These are phyloP conservation scores for Australoheros scitulus DNA, from an alignment of 2,113 vertebrate species.

Conservation along the genomic window DNA sequence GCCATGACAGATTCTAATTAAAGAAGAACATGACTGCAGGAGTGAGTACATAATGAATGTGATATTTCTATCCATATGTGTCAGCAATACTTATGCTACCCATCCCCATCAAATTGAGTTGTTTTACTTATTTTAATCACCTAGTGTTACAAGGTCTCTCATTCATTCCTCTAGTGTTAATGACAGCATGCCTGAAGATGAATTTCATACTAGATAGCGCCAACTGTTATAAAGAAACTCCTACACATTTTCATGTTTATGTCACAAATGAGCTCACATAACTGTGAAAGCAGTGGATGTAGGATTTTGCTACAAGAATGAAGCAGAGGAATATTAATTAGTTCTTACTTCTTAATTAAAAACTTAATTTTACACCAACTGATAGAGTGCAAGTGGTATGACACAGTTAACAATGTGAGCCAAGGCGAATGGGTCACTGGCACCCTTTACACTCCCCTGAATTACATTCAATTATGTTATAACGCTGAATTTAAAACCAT, in stretches of 20 bases:
- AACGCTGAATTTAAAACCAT: background rate
- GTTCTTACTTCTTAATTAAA: constrained; percentile 26
- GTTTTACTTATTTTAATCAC: background rate
- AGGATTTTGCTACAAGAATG: background rate
- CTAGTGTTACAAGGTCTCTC: background rate
- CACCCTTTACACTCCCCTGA: background rate
- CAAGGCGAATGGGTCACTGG: background rate
- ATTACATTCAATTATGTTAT: background rate
- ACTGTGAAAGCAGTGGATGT: background rate
- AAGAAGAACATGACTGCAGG: background rate
- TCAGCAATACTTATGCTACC: background rate
- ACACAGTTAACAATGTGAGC: background rate
- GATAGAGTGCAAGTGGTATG: background rate
- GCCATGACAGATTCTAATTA: constrained; percentile 5
- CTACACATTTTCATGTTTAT: background rate
- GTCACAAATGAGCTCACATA: background rate
- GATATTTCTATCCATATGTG: background rate
- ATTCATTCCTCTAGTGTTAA: background rate
- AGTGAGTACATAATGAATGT: background rate
- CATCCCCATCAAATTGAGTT: background rate
- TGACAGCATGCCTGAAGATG: background rate
- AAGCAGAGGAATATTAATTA: background rate
- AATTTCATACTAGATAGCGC: background rate
- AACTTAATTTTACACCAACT: background rate
- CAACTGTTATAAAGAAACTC: background rate